Evolutionary conservation across 2,888 invertebrate genomes (phyloP), one percentile per base, ranked within the genome.

Genomic region (Phengaris arion): DNA sequence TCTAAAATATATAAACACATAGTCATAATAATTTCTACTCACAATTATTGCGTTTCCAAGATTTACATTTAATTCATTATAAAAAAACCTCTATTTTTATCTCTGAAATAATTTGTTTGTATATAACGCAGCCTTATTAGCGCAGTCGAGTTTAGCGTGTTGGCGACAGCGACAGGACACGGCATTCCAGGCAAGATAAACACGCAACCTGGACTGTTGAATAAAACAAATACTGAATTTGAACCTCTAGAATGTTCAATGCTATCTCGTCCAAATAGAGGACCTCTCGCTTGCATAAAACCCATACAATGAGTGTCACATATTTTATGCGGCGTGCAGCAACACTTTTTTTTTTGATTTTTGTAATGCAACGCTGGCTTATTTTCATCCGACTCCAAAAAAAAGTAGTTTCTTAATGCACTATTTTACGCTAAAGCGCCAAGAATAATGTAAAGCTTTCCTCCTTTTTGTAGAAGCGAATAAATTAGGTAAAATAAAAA

Each of bases 151-250:
- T 73, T 74, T 77, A 76, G 77, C 79, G 79, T 79, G 55, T 68
- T 57, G n/a, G 54, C 74, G 79, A 77, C 79, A 74, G 78, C n/a
- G 75, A 78, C 77, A 76, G 74, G 75, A 69, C 76, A 79, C 76
- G 77, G 81, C 85, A 85, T 85, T 85, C 84, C 83, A 78, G 77
- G 78, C 78, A 78, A 80, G 78, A 81, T 83, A 83, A 83, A 83
- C 82, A 82, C 76, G 82, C 81, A 75, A 80, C 77, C 78, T 45
- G 59, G 70, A 69, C 75, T 75, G 76, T 75, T 78, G 78, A 79
- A 79, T 79, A 79, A 81, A 80, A 77, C 78, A 78, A 78, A 77
- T 78, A 78, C 77, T 75, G 76, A 75, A 75, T 78, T 76, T 75
- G 77, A 74, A 77, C 74, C 77, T 75, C 78, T 76, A 78, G 77